Conservation (phyloP, 2,888 invertebrate species). For the Parelbella ahira region DNA sequence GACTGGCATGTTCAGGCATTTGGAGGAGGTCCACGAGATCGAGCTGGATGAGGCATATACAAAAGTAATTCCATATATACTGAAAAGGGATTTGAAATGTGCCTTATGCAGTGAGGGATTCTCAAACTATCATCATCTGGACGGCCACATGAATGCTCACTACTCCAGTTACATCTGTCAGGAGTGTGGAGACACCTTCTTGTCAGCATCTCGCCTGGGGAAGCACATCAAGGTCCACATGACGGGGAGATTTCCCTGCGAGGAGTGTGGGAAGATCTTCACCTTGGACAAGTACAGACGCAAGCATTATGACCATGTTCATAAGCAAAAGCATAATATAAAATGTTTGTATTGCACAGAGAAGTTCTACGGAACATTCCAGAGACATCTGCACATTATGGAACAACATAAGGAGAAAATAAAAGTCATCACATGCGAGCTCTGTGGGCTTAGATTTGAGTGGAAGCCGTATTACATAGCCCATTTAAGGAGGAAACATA, state of each 20-base stretch:
- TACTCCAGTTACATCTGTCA: slow-evolving; percentile 56
- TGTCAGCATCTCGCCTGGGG: slow-evolving; percentile 40
- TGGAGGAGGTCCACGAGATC: slow-evolving; percentile 40
- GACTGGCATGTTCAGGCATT: slow-evolving; percentile 52
- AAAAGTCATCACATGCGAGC: slow-evolving; percentile 45
- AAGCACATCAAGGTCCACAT: slow-evolving; percentile 64
- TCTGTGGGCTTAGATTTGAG: slow-evolving; percentile 59
- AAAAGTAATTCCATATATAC: slow-evolving; percentile 46
- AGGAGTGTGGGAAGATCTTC: slow-evolving; percentile 66
- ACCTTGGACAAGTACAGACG: slow-evolving; percentile 44
- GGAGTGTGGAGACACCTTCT: slow-evolving; percentile 54
- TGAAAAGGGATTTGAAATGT: slow-evolving; percentile 41
- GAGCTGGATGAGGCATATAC: slow-evolving; percentile 44
- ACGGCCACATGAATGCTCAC: slow-evolving; percentile 60
- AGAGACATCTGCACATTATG: slow-evolving; percentile 43
- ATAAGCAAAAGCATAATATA: slow-evolving; percentile 35
- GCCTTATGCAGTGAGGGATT: slow-evolving; percentile 45
- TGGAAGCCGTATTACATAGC: slow-evolving; percentile 59
- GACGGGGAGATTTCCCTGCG: slow-evolving; percentile 58
- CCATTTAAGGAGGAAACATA: slow-evolving; percentile 49
- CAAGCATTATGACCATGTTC: slow-evolving; percentile 47
- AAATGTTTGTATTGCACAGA: slow-evolving; percentile 47
- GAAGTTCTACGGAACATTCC: slow-evolving; percentile 37
- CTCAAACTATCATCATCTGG: slow-evolving; percentile 42
- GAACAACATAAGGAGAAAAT: slow-evolving; percentile 45